These are phyloP conservation scores for Lacerta viridis DNA, from an alignment of 2,797 vertebrate species.

Conservation along the genomic window DNA sequence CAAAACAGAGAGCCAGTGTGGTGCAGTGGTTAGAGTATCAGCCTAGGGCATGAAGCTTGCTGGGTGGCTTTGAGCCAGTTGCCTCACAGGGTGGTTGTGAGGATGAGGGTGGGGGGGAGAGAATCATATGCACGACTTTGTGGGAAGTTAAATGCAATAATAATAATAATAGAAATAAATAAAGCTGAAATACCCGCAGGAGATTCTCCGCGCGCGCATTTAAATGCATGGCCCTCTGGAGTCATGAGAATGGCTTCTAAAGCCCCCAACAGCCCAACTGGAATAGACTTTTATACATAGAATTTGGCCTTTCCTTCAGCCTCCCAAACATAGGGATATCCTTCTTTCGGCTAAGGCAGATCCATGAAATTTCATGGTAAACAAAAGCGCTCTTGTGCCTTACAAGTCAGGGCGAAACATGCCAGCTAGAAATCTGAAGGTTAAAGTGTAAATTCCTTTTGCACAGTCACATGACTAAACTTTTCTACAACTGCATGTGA, in stretches of 20 bases:
- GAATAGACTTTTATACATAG: neutral
- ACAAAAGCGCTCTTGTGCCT: conserved; percentile 41
- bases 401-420: neutral
- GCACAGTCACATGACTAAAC: neutral
- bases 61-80: too few relatives aligned
- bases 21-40: too few relatives aligned
- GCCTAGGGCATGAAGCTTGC: too few relatives aligned
- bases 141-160: too few relatives aligned
- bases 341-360: conserved; percentile 22
- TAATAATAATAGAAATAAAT: neutral
- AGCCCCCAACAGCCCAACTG: neutral
- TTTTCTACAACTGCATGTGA: neutral
- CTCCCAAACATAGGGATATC: neutral
- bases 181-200: neutral
- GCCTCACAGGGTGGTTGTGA: too few relatives aligned
- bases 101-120: too few relatives aligned
- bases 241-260: conserved; percentile 2
- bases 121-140: too few relatives aligned
- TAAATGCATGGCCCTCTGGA: neutral
- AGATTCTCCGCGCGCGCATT: neutral
- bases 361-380: conserved; percentile 35
- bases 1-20: too few relatives aligned
- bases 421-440: conserved; percentile 30
- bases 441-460: conserved; percentile 48
- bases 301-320: neutral